These are phyloP conservation scores for Python bivittatus DNA, from an alignment of 2,113 vertebrate species.

Conservation along the genomic window DNA sequence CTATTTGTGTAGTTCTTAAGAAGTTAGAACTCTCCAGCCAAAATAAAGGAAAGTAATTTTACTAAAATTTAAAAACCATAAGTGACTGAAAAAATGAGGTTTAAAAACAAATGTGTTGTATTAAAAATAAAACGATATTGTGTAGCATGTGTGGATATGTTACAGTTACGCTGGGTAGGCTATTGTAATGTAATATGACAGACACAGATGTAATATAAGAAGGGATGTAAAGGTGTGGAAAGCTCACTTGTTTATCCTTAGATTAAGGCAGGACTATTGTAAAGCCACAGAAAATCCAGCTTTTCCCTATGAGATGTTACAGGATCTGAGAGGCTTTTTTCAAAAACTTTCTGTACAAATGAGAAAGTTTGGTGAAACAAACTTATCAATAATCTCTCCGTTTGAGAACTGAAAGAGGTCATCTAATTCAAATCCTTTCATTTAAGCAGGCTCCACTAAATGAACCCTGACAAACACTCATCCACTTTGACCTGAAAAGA, in stretches of 20 bases:
- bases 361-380: neutral
- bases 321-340: neutral
- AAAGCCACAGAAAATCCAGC: too few relatives aligned
- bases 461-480: neutral
- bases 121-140: neutral
- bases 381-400: neutral
- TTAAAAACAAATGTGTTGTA: neutral
- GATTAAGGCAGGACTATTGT: neutral
- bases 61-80: neutral
- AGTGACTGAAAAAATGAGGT: neutral
- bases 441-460: neutral
- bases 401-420: conserved; percentile 1
- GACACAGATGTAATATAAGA: neutral
- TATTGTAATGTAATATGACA: neutral
- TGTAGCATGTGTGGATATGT: neutral
- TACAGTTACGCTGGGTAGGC: neutral
- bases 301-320: neutral
- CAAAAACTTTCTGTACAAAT: neutral
- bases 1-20: neutral
- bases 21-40: neutral
- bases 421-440: conserved; percentile 5
- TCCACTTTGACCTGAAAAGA: neutral
- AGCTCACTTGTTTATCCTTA: neutral
- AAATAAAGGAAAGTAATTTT: neutral
- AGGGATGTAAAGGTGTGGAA: neutral